These are phyloP conservation scores for Mustela lutreola DNA, from an alignment of 2,113 vertebrate genomes.

Conservation along the genomic window DNA sequence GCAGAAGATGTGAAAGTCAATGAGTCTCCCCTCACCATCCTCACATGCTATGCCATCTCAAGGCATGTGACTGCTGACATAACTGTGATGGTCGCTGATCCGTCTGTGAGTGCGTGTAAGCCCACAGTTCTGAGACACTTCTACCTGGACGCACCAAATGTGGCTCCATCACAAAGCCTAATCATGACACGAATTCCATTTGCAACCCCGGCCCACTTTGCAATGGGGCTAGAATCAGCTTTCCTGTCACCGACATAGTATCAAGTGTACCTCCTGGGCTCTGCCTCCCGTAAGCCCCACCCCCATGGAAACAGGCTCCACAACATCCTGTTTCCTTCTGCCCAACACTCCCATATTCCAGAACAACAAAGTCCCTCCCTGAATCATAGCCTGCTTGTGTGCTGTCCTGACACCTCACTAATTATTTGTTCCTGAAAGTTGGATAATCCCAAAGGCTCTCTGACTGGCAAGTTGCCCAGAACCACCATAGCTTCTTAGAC, in stretches of 20 bases:
- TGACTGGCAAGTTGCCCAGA: background rate
- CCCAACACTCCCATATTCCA: background rate
- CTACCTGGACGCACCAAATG: background rate
- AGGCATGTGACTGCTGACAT: background rate
- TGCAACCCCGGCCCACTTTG: background rate
- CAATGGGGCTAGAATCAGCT: background rate
- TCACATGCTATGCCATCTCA: background rate
- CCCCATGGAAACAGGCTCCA: background rate
- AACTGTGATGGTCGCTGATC: background rate
- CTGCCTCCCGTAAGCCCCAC: background rate
- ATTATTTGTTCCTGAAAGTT: background rate
- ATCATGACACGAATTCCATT: background rate
- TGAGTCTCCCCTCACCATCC: background rate
- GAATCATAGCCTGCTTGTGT: background rate
- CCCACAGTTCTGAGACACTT: background rate
- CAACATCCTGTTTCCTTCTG: background rate
- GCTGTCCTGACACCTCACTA: background rate
- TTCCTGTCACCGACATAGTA: background rate
- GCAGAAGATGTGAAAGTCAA: slow-evolving; percentile 25
- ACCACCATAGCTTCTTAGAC: background rate
- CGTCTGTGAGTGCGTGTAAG: background rate
- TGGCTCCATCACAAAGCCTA: background rate
- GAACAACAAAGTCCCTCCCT: background rate
- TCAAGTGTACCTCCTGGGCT: background rate
- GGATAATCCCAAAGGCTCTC: background rate